Evolutionary conservation across 2,797 vertebrate species (phyloP).

Genomic region (Siniperca obscura): DNA sequence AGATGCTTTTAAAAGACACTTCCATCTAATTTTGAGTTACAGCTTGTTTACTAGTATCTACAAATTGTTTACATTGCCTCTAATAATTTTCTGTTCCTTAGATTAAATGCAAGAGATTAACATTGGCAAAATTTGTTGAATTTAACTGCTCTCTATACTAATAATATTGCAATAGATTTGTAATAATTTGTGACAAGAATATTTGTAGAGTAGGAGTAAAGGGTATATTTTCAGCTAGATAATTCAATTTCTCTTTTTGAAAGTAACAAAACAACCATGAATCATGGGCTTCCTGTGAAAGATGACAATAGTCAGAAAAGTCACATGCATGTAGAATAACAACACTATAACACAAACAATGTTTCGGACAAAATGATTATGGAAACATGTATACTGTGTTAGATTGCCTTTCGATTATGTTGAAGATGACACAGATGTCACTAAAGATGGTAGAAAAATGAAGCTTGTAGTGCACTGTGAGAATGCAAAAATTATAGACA

Average conservation of each 20-base stretch:
- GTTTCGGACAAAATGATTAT: background rate
- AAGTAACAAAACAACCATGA: background rate
- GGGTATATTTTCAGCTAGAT: background rate
- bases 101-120: background rate
- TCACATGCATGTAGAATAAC: background rate
- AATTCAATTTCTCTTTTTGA: background rate
- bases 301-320: background rate
- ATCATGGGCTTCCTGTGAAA: background rate
- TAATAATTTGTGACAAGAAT: background rate
- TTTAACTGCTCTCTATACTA: background rate
- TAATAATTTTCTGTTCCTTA: constrained; percentile 14
- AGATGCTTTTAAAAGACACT: constrained; percentile 47
- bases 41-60: constrained; percentile 32
- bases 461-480: background rate
- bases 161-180: background rate
- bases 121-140: background rate
- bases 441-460: background rate
- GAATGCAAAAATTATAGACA: background rate
- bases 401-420: background rate
- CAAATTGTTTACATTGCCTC: constrained; percentile 37
- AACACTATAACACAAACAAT: background rate
- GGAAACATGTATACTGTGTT: background rate
- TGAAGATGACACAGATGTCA: background rate
- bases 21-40: constrained; percentile 39
- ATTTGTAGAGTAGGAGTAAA: background rate